A percentile compares a stretch with the other conserved stretches of the same genome.
phyloP scores from a whole-genome alignment of 64 coral and sea anemone species.

The Stylophora pistillata region DNA sequence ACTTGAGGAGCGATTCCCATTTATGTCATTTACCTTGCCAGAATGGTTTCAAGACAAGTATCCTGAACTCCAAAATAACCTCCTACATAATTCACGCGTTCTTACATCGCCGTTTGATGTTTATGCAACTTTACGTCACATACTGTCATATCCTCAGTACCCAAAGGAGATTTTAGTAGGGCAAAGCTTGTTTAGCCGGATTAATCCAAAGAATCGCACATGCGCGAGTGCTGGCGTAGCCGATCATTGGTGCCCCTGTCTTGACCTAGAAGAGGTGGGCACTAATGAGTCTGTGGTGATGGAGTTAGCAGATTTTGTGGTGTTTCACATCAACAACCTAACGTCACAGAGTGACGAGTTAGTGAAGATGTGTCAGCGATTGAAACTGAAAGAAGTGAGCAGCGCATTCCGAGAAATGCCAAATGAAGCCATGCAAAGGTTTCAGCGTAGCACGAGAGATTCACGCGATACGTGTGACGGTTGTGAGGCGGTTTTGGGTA shows the following conservation, averaged over 20 bases:
- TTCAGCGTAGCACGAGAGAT: background rate
- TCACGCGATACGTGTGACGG: slow-evolving; percentile 21
- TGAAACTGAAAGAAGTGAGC: slow-evolving; percentile 45
- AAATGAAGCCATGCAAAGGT: slow-evolving; percentile 51
- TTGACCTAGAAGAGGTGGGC: slow-evolving; percentile 11
- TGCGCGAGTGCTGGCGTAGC: slow-evolving; percentile 48
- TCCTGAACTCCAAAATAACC: slow-evolving; percentile 36
- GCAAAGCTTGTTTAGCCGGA: slow-evolving; percentile 58
- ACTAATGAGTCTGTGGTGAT: background rate
- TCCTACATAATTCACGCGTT: slow-evolving; percentile 35
- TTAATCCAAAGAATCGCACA: slow-evolving; percentile 41
- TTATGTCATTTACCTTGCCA: slow-evolving; percentile 66
- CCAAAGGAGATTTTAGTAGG: slow-evolving; percentile 37
- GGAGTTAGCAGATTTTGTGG: background rate
- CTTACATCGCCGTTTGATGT: slow-evolving; percentile 71
- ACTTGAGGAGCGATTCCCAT: slow-evolving; percentile 68
- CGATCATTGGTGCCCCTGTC: slow-evolving; percentile 78
- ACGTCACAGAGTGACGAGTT: background rate
- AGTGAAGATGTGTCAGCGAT: slow-evolving; percentile 6
- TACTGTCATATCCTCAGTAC: slow-evolving; percentile 43
- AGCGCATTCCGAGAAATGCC: slow-evolving; percentile 40
- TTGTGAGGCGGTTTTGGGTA: slow-evolving; percentile 30
- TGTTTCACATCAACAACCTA: slow-evolving; percentile 37
- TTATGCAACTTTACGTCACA: slow-evolving; percentile 67
- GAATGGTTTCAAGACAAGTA: slow-evolving; percentile 51